Base-by-base conservation (phyloP, 2,888 invertebrate species). In the Drosophila histrio region DNA sequence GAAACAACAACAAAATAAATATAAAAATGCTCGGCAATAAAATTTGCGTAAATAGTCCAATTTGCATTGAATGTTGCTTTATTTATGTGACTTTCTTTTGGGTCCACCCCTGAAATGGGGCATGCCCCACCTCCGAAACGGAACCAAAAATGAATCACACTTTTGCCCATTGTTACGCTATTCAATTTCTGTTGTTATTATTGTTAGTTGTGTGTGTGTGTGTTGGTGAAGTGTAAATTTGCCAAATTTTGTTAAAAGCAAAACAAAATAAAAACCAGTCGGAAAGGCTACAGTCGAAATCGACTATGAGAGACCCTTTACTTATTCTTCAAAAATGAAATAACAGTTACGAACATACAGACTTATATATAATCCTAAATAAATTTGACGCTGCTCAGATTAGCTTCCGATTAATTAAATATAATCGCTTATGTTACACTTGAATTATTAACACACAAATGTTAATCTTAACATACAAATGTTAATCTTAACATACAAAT, bases 21-120 rank as follows among this genome's bases (percentile, higher is more conserved):
- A 76, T 85, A 79, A 90, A 89, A 89, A 86, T 87, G 75, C 74
- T 76, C 75, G 88, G 89, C 81, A 89, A 90, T 90, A 90, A 89
- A 90, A 90, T 90, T 89, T 90, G 86, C 89, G 89, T 90, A 90
- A 90, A 90, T 89, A 88, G 87, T 82, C 81, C 87, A 87, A 90
- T 90, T 90, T 88, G 82, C 82, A 89, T 85, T 83, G 85, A 79
- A 81, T 75, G 75, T 67, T 80, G 81, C 87, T 71, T 85, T 83
- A 87, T 87, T 80, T 88, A 77, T 87, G 77, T 65, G 53, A 74
- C 75, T 65, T 60, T 56, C 46, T 57, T 53, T 17, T 46, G 46
- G 41, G 15, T 22, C 6, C 4, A 11, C 11, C 24, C 46, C 47
- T 38, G 3, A 21, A 30, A 21, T 38, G 32, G 50, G 38, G 38